phyloP scores from a whole-genome alignment of 2,888 invertebrate genomes.

The Caenorhabditis becei region DNA sequence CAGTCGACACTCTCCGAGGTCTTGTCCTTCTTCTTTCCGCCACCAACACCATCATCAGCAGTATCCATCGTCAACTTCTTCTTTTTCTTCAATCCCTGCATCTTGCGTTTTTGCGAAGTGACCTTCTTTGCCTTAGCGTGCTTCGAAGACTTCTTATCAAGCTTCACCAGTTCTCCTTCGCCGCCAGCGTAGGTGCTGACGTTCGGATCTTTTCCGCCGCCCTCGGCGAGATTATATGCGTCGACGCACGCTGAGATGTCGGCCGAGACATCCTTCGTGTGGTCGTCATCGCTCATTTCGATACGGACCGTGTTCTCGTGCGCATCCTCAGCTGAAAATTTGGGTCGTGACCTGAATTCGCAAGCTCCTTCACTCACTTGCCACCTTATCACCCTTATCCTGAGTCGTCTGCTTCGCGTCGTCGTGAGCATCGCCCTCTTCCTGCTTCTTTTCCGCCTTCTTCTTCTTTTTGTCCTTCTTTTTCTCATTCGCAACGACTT shows the following conservation, averaged over 20 bases:
- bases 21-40: constrained; percentile 4
- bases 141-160: constrained; percentile 17
- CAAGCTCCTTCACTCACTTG: neutral
- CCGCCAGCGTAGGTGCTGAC: neutral
- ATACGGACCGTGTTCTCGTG: constrained; percentile 49
- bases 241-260: constrained; percentile 18
- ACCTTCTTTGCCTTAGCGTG: neutral
- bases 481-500: constrained; percentile 1
- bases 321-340: neutral
- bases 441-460: constrained; percentile 19
- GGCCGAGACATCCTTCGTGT: constrained; percentile 18
- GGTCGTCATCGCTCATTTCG: constrained; percentile 49
- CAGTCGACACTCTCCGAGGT: constrained; percentile 29
- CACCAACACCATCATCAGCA: constrained; percentile 25
- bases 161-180: neutral
- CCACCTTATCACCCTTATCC: constrained; percentile 11
- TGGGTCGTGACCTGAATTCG: no score
- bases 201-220: neutral
- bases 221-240: constrained; percentile 3
- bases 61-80: constrained; percentile 6
- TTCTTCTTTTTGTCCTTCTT: constrained; percentile 14
- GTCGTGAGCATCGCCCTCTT: neutral
- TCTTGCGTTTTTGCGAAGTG: constrained; percentile 3
- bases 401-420: neutral
- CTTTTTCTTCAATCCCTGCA: constrained; percentile 24